phyloP scores from a whole-genome alignment of 2,113 vertebrate species.

The Mobula hypostoma region DNA sequence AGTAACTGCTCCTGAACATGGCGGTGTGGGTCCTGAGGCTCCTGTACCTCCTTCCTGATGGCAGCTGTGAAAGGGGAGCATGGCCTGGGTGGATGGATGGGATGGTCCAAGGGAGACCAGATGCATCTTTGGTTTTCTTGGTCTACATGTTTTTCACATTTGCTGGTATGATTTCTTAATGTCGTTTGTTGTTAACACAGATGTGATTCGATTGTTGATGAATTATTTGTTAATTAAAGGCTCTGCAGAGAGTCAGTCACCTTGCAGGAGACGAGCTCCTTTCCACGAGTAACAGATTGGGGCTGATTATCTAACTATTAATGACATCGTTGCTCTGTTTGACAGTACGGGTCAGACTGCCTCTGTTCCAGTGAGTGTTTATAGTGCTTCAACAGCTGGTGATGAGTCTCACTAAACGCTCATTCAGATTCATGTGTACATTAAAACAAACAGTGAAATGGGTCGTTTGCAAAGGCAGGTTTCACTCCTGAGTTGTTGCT shows the following conservation, averaged over 20 bases:
- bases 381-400: background rate
- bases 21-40: too few species aligned
- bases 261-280: background rate
- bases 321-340: background rate
- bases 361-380: background rate
- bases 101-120: too few species aligned
- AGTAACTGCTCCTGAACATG: too few species aligned
- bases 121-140: background rate
- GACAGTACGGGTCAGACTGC: background rate
- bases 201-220: background rate
- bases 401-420: background rate
- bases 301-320: background rate
- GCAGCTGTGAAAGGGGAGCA: too few species aligned
- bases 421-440: background rate
- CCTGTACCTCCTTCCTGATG: too few species aligned
- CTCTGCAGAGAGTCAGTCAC: background rate
- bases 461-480: too few species aligned
- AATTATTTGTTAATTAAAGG: conserved; percentile 1
- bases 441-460: too few species aligned
- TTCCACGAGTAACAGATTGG: background rate
- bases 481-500: too few species aligned
- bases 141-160: background rate
- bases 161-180: background rate
- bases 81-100: too few species aligned
- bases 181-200: background rate